These are phyloP conservation scores for Chloropsis hardwickii DNA, from an alignment of 2,113 vertebrate genomes.

Conservation along the genomic window DNA sequence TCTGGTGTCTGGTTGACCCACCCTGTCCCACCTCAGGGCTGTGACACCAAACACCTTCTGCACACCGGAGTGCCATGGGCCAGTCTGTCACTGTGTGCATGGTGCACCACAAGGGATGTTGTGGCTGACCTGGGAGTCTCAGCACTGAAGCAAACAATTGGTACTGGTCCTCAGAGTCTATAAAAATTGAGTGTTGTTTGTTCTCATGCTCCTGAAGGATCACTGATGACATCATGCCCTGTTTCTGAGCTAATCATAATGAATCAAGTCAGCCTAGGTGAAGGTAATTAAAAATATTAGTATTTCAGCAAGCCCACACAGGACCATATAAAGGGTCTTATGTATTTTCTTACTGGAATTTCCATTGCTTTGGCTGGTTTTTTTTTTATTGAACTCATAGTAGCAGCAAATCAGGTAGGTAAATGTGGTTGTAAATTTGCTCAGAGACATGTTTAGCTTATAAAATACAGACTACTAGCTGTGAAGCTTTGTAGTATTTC, in stretches of 20 bases:
- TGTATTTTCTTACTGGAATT: background rate
- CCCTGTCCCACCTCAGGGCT: background rate
- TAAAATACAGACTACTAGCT: background rate
- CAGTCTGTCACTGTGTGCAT: fast-evolving
- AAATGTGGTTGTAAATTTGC: background rate
- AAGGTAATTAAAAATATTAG: constrained; percentile 2
- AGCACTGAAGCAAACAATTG: background rate
- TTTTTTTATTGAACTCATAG: background rate
- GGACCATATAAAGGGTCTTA: background rate
- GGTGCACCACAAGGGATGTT: background rate
- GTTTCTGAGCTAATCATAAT: background rate
- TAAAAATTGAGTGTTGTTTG: background rate
- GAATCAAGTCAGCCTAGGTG: background rate
- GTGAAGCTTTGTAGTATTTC: background rate
- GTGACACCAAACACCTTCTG: background rate
- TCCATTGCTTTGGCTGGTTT: background rate
- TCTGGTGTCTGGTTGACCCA: background rate
- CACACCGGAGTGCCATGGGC: fast-evolving
- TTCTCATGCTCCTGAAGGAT: background rate
- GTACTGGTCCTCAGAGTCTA: background rate
- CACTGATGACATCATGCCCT: background rate
- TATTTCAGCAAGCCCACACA: background rate
- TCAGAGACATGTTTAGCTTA: background rate
- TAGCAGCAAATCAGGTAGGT: background rate
- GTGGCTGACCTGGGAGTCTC: background rate